These are phyloP conservation scores for Phaonia tiefii DNA, from an alignment of 2,888 invertebrate genomes.

Conservation along the genomic window DNA sequence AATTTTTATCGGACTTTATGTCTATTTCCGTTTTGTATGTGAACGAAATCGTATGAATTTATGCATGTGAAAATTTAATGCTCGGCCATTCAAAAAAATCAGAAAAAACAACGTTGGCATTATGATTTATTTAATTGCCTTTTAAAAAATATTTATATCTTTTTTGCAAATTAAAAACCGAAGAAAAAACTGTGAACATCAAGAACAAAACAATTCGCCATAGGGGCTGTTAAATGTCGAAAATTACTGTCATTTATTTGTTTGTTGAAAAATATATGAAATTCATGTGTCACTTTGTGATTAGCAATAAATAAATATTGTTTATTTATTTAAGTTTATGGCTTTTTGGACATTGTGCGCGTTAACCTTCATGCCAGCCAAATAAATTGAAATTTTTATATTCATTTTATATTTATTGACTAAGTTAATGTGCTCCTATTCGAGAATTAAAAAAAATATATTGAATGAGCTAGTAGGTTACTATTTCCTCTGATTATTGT, in stretches of 20 bases:
- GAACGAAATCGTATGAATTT: constrained; percentile 11
- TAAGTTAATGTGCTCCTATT: too few relatives aligned
- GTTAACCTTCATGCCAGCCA: constrained; percentile 51
- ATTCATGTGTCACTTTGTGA: constrained; percentile 56
- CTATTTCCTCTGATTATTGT: too few relatives aligned
- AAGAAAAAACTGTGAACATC: constrained; percentile 9
- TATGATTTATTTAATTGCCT: constrained; percentile 57
- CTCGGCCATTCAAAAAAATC: neutral
- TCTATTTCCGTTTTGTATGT: constrained; percentile 44
- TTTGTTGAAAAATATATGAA: constrained; percentile 52
- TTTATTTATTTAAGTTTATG: constrained; percentile 48
- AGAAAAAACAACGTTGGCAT: constrained; percentile 19
- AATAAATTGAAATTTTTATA: constrained; percentile 38
- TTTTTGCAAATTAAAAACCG: constrained; percentile 7
- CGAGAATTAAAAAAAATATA: too few relatives aligned
- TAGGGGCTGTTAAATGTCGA: constrained; percentile 1
- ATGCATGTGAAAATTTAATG: neutral
- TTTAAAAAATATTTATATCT: constrained; percentile 17
- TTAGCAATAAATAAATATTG: constrained; percentile 55
- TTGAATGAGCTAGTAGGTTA: too few relatives aligned
- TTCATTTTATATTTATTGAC: constrained; percentile 22
- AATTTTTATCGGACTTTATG: constrained; percentile 29
- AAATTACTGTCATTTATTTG: constrained; percentile 49
- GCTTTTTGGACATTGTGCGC: constrained; percentile 15
- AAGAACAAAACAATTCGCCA: neutral